phyloP scores from a whole-genome alignment of 1,140 invertebrate species.

The Scylla paramamosain region DNA sequence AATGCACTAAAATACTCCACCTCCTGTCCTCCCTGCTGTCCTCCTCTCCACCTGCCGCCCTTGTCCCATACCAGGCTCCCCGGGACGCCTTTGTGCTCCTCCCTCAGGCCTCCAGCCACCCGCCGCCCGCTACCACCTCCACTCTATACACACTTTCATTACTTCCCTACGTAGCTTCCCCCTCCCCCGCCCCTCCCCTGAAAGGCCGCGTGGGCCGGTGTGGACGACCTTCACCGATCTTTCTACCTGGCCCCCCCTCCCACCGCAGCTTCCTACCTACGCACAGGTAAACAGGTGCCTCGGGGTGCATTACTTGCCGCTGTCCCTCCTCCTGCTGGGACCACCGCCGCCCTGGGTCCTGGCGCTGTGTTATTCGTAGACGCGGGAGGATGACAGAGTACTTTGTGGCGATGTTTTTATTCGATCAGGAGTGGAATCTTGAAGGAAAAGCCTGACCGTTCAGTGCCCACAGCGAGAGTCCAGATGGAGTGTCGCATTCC shows the following conservation, averaged over 20 bases:
- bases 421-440: too few relatives aligned
- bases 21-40: not conserved
- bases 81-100: not conserved
- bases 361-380: too few relatives aligned
- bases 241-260: not conserved
- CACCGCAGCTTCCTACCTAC: not conserved
- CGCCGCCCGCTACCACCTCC: not conserved
- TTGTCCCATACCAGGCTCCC: not conserved
- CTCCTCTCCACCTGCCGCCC: not conserved
- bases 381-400: too few relatives aligned
- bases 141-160: slow-evolving; percentile 23
- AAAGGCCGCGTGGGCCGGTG: not conserved
- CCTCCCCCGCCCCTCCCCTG: not conserved
- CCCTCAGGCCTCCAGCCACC: not conserved
- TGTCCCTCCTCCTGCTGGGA: not conserved
- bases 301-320: not conserved
- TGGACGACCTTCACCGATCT: not conserved
- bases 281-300: slow-evolving; percentile 18
- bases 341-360: not conserved
- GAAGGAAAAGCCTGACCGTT: too few relatives aligned
- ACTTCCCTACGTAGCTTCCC: not conserved
- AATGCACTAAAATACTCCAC: not conserved
- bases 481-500: too few relatives aligned
- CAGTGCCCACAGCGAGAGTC: too few relatives aligned
- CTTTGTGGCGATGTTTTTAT: too few relatives aligned